Evolutionary conservation across 2,113 vertebrate genomes (phyloP).

Genomic region (Narcine bancroftii): DNA sequence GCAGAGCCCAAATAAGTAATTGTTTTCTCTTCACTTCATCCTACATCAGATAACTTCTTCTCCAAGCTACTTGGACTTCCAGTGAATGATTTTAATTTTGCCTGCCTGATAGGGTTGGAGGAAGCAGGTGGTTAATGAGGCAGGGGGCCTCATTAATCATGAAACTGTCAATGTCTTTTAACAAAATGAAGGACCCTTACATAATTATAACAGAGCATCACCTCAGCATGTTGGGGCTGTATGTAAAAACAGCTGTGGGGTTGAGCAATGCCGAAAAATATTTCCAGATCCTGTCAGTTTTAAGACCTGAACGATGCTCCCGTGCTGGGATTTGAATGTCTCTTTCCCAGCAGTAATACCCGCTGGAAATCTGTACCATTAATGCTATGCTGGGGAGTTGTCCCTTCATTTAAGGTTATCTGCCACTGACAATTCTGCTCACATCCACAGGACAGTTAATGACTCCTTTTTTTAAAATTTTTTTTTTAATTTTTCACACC

Average conservation of each 20-base stretch:
- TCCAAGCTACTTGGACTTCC: background rate
- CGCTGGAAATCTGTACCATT: background rate
- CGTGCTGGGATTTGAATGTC: background rate
- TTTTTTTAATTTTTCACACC: too few species aligned
- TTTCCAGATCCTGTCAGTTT: background rate
- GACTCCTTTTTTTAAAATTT: too few species aligned
- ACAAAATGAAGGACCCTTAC: background rate
- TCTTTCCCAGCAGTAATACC: background rate
- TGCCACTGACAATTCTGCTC: background rate
- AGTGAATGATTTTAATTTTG: background rate
- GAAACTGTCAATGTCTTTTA: background rate
- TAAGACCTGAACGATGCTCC: background rate
- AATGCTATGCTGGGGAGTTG: background rate
- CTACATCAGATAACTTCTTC: background rate
- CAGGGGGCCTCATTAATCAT: background rate
- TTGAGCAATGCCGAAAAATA: background rate
- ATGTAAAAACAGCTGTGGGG: background rate
- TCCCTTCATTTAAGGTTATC: background rate
- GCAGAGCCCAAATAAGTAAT: background rate
- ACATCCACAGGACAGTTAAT: background rate
- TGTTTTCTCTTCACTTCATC: background rate
- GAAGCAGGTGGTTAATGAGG: background rate
- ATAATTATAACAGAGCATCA: background rate
- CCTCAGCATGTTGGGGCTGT: background rate
- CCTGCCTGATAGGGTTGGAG: too few species aligned